These are phyloP conservation scores for Hycleus phaleratus DNA, from an alignment of 1,140 invertebrate genomes.

Conservation along the genomic window DNA sequence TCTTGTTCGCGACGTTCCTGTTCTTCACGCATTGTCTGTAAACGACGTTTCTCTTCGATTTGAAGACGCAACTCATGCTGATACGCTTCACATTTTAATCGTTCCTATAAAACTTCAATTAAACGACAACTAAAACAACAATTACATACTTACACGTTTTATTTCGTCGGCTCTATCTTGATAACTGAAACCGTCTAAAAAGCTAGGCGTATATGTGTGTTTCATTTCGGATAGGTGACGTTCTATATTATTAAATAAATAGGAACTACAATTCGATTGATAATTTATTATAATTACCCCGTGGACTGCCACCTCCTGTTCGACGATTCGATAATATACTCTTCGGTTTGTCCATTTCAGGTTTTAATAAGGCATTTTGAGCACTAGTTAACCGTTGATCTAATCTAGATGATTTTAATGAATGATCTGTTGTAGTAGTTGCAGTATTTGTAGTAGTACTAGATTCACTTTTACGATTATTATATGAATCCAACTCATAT, in stretches of 20 bases:
- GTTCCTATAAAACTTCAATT: slow-evolving; percentile 25
- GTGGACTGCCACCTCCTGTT: slow-evolving; percentile 33
- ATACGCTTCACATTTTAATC: slow-evolving; percentile 37
- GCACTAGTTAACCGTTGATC: slow-evolving; percentile 31
- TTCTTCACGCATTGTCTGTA: slow-evolving; percentile 34
- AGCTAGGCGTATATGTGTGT: slow-evolving; percentile 31
- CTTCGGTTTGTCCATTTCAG: slow-evolving; percentile 35
- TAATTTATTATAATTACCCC: slow-evolving; percentile 32
- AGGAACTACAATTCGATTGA: too few species aligned
- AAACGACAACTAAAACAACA: too few species aligned
- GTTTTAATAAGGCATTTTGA: slow-evolving; percentile 31
- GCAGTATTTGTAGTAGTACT: background rate
- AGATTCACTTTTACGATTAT: slow-evolving; percentile 13
- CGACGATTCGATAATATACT: slow-evolving; percentile 34
- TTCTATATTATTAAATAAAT: slow-evolving; percentile 19
- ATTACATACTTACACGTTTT: slow-evolving; percentile 29
- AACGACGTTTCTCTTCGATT: slow-evolving; percentile 38
- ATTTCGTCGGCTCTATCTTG: slow-evolving; percentile 32
- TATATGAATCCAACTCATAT: slow-evolving; percentile 22
- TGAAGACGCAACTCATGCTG: slow-evolving; percentile 36
- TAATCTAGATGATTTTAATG: background rate
- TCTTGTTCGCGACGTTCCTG: slow-evolving; percentile 40
- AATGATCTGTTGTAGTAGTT: background rate
- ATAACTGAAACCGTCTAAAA: slow-evolving; percentile 38
- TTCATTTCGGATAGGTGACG: slow-evolving; percentile 31